Evolutionary conservation across 1,140 invertebrate genomes (phyloP).

Genomic region (Scaptomyza pallida): DNA sequence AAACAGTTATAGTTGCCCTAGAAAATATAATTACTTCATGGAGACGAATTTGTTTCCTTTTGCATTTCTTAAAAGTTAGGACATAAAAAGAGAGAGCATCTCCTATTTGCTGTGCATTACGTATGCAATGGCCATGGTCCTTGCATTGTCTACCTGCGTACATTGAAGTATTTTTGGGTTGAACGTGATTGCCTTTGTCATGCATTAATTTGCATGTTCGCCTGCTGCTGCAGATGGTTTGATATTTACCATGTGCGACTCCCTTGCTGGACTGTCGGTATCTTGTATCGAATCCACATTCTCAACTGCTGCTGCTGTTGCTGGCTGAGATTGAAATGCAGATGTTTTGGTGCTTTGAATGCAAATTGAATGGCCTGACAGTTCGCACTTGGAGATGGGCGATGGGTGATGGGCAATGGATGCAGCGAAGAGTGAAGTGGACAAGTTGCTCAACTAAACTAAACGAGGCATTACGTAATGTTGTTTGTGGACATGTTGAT

Average conservation of each 20-base stretch:
- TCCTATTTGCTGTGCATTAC: slow-evolving; percentile 35
- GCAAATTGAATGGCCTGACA: slow-evolving; percentile 52
- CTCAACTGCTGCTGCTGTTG: slow-evolving; percentile 10
- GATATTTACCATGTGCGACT: slow-evolving; percentile 38
- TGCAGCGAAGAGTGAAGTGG: background rate
- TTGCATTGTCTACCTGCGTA: slow-evolving; percentile 15
- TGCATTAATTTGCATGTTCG: slow-evolving; percentile 79
- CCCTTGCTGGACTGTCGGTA: background rate
- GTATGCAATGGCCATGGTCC: slow-evolving; percentile 50
- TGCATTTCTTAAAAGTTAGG: too few species aligned
- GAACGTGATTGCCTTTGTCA: slow-evolving; percentile 63
- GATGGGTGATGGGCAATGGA: too few species aligned
- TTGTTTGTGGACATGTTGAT: background rate
- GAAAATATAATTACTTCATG: too few species aligned
- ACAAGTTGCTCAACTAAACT: background rate
- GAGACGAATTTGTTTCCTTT: too few species aligned
- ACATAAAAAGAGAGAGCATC: background rate
- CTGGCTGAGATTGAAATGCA: slow-evolving; percentile 21
- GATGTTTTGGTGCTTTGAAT: slow-evolving; percentile 27
- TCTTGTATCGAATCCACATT: slow-evolving; percentile 31
- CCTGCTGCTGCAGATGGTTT: slow-evolving; percentile 34
- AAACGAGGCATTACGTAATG: background rate
- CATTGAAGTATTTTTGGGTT: slow-evolving; percentile 20
- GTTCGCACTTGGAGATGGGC: slow-evolving; percentile 49
- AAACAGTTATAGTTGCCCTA: too few species aligned